A percentile compares a stretch with the other conserved stretches of the same genome.
Evolutionary conservation across 2,113 vertebrate species (phyloP).

Genomic region (Proteles cristata): DNA sequence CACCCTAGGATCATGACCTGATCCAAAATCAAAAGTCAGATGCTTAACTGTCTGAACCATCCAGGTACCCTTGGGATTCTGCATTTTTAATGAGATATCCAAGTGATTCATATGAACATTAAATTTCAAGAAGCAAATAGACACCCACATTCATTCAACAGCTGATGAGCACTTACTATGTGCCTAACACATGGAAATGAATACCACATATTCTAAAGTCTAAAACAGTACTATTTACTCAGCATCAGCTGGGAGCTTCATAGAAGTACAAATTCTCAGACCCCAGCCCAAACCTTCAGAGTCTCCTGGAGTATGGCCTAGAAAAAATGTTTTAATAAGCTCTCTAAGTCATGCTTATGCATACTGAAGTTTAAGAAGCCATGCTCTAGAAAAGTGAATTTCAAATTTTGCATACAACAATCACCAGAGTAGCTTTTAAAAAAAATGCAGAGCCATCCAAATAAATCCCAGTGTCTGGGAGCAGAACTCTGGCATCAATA

Average conservation of each 20-base stretch:
- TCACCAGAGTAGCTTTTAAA: neutral
- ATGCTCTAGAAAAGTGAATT: neutral
- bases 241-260: neutral
- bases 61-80: too few species aligned
- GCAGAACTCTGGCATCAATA: neutral
- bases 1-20: too few species aligned
- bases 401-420: neutral
- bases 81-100: neutral
- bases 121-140: neutral
- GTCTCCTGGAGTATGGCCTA: neutral
- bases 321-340: conserved; percentile 17
- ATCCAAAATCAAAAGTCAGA: too few species aligned
- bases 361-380: neutral
- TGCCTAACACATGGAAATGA: neutral
- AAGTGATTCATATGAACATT: neutral
- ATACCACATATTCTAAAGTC: neutral
- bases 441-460: neutral
- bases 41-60: too few species aligned
- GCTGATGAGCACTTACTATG: neutral
- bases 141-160: neutral
- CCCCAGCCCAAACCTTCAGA: neutral
- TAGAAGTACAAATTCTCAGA: neutral
- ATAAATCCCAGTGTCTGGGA: neutral
- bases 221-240: neutral
- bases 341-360: neutral